Percentiles rank a stretch among this genome's conserved stretches.
Evolutionary conservation across 2,888 invertebrate genomes (phyloP).

Genomic region (Endomychus coccineus): DNA sequence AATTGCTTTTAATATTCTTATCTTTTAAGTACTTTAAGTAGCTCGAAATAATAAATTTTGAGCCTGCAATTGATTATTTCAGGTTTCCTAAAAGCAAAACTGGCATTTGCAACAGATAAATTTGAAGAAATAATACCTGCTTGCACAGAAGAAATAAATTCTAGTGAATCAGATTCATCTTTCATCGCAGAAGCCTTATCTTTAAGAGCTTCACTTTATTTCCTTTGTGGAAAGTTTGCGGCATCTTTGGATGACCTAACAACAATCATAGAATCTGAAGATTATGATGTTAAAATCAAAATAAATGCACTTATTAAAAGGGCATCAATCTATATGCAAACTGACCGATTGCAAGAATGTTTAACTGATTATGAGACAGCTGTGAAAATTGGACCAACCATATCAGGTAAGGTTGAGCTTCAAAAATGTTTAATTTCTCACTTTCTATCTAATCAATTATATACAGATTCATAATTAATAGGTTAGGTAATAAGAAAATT

Average conservation of each 20-base stretch:
- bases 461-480: no score
- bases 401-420: constrained; percentile 39
- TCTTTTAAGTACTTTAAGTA: neutral
- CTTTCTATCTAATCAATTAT: no score
- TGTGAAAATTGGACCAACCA: constrained; percentile 66
- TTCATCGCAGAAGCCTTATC: constrained; percentile 65
- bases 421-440: no score
- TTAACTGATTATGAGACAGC: constrained; percentile 75
- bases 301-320: constrained; percentile 85
- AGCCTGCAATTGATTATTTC: constrained; percentile 44
- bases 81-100: constrained; percentile 66
- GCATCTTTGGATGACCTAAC: constrained; percentile 66
- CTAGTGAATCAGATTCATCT: constrained; percentile 51
- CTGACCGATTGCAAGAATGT: constrained; percentile 65
- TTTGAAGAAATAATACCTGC: constrained; percentile 72
- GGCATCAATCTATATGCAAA: constrained; percentile 76
- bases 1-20: neutral
- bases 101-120: constrained; percentile 60
- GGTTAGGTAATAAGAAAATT: no score
- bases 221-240: constrained; percentile 68
- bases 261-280: constrained; percentile 58
- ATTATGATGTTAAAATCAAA: constrained; percentile 55
- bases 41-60: no score
- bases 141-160: constrained; percentile 71
- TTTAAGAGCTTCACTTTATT: constrained; percentile 77